These are phyloP conservation scores for Graptemys geographica DNA, from an alignment of 2,797 vertebrate genomes.

Conservation along the genomic window DNA sequence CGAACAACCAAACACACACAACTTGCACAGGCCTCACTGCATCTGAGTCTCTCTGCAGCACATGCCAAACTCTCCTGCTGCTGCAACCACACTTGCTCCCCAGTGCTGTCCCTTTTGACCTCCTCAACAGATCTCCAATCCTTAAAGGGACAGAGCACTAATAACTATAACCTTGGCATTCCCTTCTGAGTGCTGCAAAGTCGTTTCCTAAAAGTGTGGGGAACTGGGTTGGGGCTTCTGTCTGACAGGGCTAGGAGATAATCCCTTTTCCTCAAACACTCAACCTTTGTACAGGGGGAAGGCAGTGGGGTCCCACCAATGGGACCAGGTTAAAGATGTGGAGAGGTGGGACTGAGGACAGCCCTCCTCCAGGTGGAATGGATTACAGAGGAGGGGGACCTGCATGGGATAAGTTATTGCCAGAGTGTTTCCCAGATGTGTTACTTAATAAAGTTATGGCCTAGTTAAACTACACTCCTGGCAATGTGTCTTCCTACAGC, in stretches of 20 bases:
- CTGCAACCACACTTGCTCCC: not conserved
- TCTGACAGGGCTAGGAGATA: not conserved
- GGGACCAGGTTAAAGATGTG: not conserved
- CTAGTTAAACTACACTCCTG: conserved; percentile 22
- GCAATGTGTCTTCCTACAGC: not conserved
- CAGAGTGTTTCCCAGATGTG: not conserved
- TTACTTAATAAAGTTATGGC: not conserved
- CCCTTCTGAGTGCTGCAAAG: not conserved
- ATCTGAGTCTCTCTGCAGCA: not conserved
- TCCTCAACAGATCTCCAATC: not conserved
- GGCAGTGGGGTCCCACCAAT: not conserved
- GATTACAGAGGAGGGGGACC: not conserved
- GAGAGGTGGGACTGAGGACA: no score
- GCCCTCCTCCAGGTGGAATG: no score
- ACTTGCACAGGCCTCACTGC: not conserved
- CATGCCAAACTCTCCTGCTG: not conserved
- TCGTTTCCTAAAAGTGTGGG: not conserved
- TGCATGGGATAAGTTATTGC: not conserved
- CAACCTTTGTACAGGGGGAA: not conserved
- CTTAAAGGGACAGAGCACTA: not conserved
- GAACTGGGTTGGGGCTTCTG: not conserved
- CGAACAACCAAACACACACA: not conserved
- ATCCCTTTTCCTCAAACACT: not conserved
- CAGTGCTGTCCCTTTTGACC: not conserved
- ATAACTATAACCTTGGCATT: not conserved